Evolutionary conservation across 2,888 invertebrate species (phyloP).

Genomic region (Calephelis perditalis): DNA sequence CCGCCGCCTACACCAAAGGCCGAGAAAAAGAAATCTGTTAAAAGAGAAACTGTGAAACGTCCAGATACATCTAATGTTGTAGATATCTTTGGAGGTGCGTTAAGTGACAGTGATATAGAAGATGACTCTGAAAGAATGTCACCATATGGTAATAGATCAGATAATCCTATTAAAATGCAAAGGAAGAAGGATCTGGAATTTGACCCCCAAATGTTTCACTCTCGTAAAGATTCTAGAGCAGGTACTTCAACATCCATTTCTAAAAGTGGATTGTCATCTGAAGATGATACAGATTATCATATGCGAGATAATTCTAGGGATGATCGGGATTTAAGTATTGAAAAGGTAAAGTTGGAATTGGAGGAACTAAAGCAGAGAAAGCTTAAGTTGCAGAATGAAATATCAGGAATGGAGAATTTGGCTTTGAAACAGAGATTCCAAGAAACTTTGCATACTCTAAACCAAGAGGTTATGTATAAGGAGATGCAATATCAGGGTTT

Average conservation of each 20-base stretch:
- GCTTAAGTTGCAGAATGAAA: slow-evolving; percentile 89
- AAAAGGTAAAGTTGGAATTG: slow-evolving; percentile 85
- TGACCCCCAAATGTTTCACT: slow-evolving; percentile 53
- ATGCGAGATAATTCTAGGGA: slow-evolving; percentile 46
- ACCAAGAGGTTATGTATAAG: slow-evolving; percentile 88
- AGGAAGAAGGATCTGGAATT: slow-evolving; percentile 42
- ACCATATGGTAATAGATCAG: slow-evolving; percentile 82
- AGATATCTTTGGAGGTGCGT: slow-evolving; percentile 94
- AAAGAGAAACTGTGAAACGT: slow-evolving; percentile 41
- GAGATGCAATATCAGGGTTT: slow-evolving; percentile 80
- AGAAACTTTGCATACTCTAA: slow-evolving; percentile 86
- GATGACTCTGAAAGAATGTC: slow-evolving; percentile 87
- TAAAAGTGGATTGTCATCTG: slow-evolving; percentile 15
- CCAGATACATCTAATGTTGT: slow-evolving; percentile 55
- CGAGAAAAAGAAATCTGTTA: slow-evolving; percentile 36
- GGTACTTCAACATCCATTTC: slow-evolving; percentile 10
- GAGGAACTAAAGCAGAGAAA: slow-evolving; percentile 85
- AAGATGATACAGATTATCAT: slow-evolving; percentile 16
- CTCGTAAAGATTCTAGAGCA: slow-evolving; percentile 1
- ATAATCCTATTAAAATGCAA: slow-evolving; percentile 41
- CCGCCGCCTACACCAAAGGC: slow-evolving; percentile 36
- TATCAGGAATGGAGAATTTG: slow-evolving; percentile 90
- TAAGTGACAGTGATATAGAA: slow-evolving; percentile 91
- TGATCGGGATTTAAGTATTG: slow-evolving; percentile 80
- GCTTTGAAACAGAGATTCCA: slow-evolving; percentile 92